Evolutionary conservation across 1,140 invertebrate genomes (phyloP).

Genomic region (Drosophila sp.): DNA sequence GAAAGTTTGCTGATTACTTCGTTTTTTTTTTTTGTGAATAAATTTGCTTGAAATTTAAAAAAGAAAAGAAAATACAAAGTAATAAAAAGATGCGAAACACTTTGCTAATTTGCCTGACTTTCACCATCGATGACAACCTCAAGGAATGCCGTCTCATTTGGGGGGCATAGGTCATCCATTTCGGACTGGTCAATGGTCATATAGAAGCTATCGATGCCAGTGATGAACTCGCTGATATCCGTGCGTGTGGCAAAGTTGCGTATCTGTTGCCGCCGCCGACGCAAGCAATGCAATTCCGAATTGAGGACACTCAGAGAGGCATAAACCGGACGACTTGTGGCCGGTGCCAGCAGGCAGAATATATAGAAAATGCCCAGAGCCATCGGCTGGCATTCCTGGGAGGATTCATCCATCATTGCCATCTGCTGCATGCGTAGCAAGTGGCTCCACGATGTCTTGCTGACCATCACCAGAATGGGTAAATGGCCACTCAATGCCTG

Average conservation of each 20-base stretch:
- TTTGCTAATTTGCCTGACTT: background rate
- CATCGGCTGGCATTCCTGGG: background rate
- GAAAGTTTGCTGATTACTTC: slow-evolving; percentile 59
- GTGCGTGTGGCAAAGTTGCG: slow-evolving; percentile 2
- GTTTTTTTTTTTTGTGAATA: slow-evolving; percentile 43
- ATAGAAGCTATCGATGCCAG: slow-evolving; percentile 8
- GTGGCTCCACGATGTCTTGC: slow-evolving; percentile 13
- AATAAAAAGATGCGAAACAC: background rate
- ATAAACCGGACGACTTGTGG: slow-evolving; percentile 6
- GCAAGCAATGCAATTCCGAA: background rate
- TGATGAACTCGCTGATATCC: slow-evolving; percentile 9
- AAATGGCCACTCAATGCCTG: background rate
- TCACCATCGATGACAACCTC: slow-evolving; percentile 24
- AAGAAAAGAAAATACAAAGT: slow-evolving; percentile 13
- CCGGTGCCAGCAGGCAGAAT: slow-evolving; percentile 24
- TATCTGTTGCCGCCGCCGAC: slow-evolving; percentile 1
- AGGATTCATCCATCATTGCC: too few species aligned
- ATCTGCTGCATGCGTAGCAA: background rate
- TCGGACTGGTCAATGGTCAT: slow-evolving; percentile 20
- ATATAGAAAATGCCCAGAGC: slow-evolving; percentile 3
- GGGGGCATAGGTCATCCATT: slow-evolving; percentile 26
- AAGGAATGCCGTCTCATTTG: background rate
- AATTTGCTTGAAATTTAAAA: slow-evolving; percentile 58
- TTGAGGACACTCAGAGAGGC: slow-evolving; percentile 19
- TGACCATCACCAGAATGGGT: slow-evolving; percentile 33